Base-by-base conservation (phyloP, 2,888 invertebrate genomes). In the Scelioninae gen. 2 region DNA sequence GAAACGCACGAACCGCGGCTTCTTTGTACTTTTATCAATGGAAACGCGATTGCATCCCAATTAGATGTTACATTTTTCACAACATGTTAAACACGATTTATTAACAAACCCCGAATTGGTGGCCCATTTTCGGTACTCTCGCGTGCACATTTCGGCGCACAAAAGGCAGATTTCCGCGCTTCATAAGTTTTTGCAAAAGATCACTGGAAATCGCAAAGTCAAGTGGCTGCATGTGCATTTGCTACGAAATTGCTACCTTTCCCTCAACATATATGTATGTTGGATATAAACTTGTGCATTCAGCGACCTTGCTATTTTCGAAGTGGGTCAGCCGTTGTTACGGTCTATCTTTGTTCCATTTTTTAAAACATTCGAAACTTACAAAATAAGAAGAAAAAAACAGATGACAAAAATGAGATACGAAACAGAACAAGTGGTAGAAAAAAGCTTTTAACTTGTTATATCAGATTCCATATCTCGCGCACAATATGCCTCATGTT, bases 301-400 rank as follows among this genome's bases (percentile, higher is more conserved):
- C 69, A 69, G 58, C 48, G 65, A 61, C 58, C 65, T 74, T 60
- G 22, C 65, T 45, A 55, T 69, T 68, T 60, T 28, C 15, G 28
- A 74, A 69, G 35, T 74, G 50, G 73, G 73, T 64, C 69, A 69
- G 35, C 60, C 53, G 48, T 25, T 48, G 65, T 53, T 52, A 48
- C 55, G 52, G 55, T 52, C 52, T 48, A 64, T 69, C 60, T 60
- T 64, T 43, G 73, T 69, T 39, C 65, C 55, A 74, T 74, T 74
- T 74, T 73, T 69, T 48, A 52, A 68, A 61, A 57, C 46, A 69
- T 53, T 60, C 22, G 60, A 60, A 74, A 74, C 69, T 64, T 48
- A 31, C 2, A 13, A 45, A 43, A 60, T 35, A 39, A 28, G 16
- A 10, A 16, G 6, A 39, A 11, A 6, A 35, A 11, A 2, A 6